Evolutionary conservation across 1,140 invertebrate genomes (phyloP).

Genomic region (Hetaerina americana): DNA sequence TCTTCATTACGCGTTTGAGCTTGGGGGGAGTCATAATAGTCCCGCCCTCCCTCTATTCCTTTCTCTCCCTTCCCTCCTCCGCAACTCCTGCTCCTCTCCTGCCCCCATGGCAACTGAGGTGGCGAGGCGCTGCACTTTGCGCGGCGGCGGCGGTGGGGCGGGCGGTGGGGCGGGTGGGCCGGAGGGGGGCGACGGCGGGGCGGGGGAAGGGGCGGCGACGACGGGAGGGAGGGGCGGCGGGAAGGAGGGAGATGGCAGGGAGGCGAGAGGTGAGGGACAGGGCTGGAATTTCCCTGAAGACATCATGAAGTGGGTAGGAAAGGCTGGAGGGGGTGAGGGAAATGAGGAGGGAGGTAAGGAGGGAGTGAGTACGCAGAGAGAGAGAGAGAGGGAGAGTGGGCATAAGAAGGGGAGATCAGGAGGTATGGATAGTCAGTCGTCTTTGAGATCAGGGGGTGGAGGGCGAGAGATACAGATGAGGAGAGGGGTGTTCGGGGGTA

Average conservation of each 20-base stretch:
- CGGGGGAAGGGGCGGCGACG: background rate
- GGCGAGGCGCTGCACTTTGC: background rate
- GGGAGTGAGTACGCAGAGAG: background rate
- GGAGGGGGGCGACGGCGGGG: background rate
- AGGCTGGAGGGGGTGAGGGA: background rate
- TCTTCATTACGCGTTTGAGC: background rate
- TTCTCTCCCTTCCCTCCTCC: slow-evolving; percentile 7
- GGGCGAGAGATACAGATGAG: too few relatives aligned
- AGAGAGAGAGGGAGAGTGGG: background rate
- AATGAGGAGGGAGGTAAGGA: background rate
- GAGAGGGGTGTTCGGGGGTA: too few relatives aligned
- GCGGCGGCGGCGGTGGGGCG: background rate
- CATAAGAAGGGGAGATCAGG: too few relatives aligned
- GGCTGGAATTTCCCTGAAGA: slow-evolving; percentile 1
- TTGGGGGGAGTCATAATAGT: background rate
- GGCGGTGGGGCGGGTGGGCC: background rate
- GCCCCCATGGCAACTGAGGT: background rate
- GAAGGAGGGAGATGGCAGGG: too few relatives aligned
- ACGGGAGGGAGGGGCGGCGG: too few relatives aligned
- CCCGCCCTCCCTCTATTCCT: background rate
- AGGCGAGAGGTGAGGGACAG: background rate
- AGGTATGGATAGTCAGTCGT: too few relatives aligned
- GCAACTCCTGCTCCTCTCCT: background rate
- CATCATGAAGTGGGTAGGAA: background rate
- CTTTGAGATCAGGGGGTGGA: too few relatives aligned